Base-by-base conservation (phyloP, 1,140 invertebrate species). In the Trichomalopsis sarcophagae region DNA sequence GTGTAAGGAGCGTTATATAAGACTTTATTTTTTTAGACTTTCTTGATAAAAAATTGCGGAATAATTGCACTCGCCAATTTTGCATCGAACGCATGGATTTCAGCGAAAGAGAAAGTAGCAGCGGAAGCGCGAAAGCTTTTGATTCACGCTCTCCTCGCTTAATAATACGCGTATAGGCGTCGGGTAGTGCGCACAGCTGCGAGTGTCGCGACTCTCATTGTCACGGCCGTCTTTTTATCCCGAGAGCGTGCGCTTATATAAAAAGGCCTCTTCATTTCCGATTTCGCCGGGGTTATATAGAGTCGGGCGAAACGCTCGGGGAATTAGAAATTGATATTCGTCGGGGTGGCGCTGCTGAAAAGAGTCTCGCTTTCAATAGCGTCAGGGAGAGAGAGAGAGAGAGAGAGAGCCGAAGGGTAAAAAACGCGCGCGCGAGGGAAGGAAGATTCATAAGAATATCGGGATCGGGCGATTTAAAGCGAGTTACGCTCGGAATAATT, bases 251-350 rank as follows among this genome's bases (percentile, higher is more conserved):
- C 6, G 40, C 40, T 44, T 10, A 17, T 62, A 36, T 75, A 68
- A 44, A 82, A 82, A 76, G 50, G 55, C 73, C 73, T 76, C 73
- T 82, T 82, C 73, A 76, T 82, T 82, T 82, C n/a, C 81, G 50
- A 76, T 82, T 82, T 82, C n/a, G 23, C 10, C n/a, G 55, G 30
- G n/a, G 69, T 40, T 36, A 36, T 36, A 33, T 36, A 40, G 74
- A 27, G 23, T 2, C 17, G 30, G 21, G 55, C 11, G 73, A 76
- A 76, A 82, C 13, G 55, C 33, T 76, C 33, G 21, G n/a, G n/a
- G 74, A 82, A 76, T 82, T 82, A 82, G 81, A 76, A 82, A 82
- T 76, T 82, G 81, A 82, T 82, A 82, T 76, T 82, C 44, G 30
- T 76, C 44, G 30, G 21, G 50, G 7, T 11, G 36, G 73, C 4